These are phyloP conservation scores for Emmelina monodactyla DNA, from an alignment of 2,888 invertebrate genomes.

Conservation along the genomic window DNA sequence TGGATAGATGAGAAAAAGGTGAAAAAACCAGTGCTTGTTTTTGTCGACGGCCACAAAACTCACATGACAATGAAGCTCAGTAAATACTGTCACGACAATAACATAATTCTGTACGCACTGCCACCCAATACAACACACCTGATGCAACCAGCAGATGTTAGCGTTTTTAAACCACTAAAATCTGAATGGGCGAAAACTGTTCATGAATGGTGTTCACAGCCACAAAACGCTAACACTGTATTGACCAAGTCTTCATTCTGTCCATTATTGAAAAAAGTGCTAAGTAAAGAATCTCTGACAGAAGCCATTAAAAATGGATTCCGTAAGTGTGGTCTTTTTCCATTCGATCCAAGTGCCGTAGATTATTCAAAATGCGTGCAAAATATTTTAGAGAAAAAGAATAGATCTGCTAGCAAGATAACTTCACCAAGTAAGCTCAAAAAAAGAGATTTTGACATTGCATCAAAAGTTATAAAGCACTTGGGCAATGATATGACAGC, in stretches of 20 bases:
- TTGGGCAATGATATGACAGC: slow-evolving; percentile 2
- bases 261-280: not conserved
- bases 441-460: slow-evolving; percentile 2
- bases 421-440: slow-evolving; percentile 1
- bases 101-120: slow-evolving; percentile 12
- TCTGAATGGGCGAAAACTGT: slow-evolving; percentile 7
- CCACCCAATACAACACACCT: slow-evolving; percentile 14
- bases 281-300: slow-evolving; percentile 1
- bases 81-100: slow-evolving; percentile 8
- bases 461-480: slow-evolving; percentile 3
- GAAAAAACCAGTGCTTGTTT: slow-evolving; percentile 10
- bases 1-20: slow-evolving; percentile 11
- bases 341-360: not conserved
- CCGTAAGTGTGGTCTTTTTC: slow-evolving; percentile 1
- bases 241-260: slow-evolving; percentile 10
- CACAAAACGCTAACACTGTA: slow-evolving; percentile 4
- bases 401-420: not conserved
- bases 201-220: slow-evolving; percentile 2
- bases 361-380: slow-evolving; percentile 1
- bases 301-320: not conserved
- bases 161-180: slow-evolving; percentile 11
- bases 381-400: not conserved
- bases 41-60: slow-evolving; percentile 13
- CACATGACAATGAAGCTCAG: slow-evolving; percentile 10
- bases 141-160: slow-evolving; percentile 14